Base-by-base conservation (phyloP, 2,888 invertebrate species). In the Diaperis boleti region DNA sequence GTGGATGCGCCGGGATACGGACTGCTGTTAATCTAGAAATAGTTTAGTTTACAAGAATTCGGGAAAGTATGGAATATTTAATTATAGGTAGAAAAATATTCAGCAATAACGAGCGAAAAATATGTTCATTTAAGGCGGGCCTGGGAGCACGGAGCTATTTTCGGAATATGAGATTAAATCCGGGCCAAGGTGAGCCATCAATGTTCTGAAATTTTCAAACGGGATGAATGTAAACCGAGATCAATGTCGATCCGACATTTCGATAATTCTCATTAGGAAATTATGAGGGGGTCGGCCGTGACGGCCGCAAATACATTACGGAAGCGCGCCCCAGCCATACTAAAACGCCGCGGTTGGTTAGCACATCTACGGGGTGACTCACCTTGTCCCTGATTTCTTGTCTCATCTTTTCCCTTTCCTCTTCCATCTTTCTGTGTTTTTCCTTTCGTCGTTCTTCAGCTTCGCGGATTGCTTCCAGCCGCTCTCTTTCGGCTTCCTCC, bases 321-420 rank as follows among this genome's bases (percentile, higher is more conserved):
- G 35, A n/a, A 35, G 33, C 10, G 3, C 33, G 33, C 33, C 33
- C 33, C 10, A 3, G 13, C 14, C 29, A 14, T 15, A 10, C 26
- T 4, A 7, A 44, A 44, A 47, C 47, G 47, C 13, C 31, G 15
- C 47, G 47, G 29, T 14, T 47, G 29, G 47, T 47, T 47, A 47
- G 6, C 14, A 3, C 47, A 29, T 47, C 5, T 31, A 47, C 29
- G 29, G 47, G 31, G 31, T 3, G 47, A 72, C 86, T 82, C 81
- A 98, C 98, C 94, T 99, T 99, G 85, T 98, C 97, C 84, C 99
- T 89, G 83, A 99, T 98, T 84, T 96, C 96, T 85, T 98, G 97
- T 81, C 98, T 89, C 96, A 99, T 97, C 85, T 95, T 95, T 86
- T 99, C 99, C 72, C 99, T 86, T 83, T 99, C 98, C 80, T 95